Evolutionary conservation across 1,140 invertebrate species (phyloP), one percentile per base, ranked within the genome.

Genomic region (Lepidurus arcticus): DNA sequence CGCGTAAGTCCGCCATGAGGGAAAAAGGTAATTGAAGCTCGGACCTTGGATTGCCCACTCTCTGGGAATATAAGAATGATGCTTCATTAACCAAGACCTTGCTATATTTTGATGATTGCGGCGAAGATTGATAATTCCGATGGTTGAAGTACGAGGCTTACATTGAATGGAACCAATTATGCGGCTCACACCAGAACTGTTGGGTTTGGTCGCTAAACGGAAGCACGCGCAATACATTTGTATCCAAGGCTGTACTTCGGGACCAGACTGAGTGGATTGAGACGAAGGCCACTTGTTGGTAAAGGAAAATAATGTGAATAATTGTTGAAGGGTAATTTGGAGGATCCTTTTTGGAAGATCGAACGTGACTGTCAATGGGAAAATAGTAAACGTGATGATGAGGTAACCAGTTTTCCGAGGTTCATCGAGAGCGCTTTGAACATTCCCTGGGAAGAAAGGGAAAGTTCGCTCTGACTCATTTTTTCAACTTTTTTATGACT

Each of bases 351-450:
- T 65, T 65, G n/a, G 53, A 65, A 65, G 16, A 65, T 65, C 53
- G 21, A 65, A 65, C 53, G 53, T 65, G 53, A 65, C 53, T 65
- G 13, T 65, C 53, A 65, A 65, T 65, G 53, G 53, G 53, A 65
- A 65, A 65, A 65, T 65, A 65, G 1, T 65, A 21, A 65, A n/a
- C 53, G 53, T 65, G 53, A 65, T 65, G 53, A 65, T 10, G 53
- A 65, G 10, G 16, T 13, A 65, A 65, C 53, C 16, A 65, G 21
- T 7, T 21, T 65, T 65, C n/a, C 4, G 7, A 65, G 53, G n/a
- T 65, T 65, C 53, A 65, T 65, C 53, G 53, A 21, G 53, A 65
- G 53, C 53, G 21, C 45, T 47, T 10, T 47, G 21, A n/a, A 65
- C 8, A 16, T 65, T 65, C 53, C 53, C 53, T 65, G 53, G 0